Percentiles rank a stretch among this genome's conserved stretches.
These are phyloP conservation scores for Diarsia dahlii DNA, from an alignment of 2,888 invertebrate species.

Conservation along the genomic window DNA sequence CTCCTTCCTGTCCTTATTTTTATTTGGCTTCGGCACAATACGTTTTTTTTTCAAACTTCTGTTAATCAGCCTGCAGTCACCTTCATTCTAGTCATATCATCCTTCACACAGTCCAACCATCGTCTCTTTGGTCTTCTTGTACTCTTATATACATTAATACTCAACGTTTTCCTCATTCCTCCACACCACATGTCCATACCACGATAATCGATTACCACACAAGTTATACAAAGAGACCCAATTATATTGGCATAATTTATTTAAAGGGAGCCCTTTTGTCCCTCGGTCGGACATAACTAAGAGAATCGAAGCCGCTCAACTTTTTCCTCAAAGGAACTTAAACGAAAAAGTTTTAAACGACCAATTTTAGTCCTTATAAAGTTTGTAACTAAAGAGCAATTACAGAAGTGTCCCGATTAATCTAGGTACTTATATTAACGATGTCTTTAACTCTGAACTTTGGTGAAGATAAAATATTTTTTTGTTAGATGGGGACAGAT, in stretches of 20 bases:
- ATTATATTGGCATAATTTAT: slow-evolving; percentile 12
- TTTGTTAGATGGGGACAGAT: background rate
- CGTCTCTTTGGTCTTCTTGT: too few relatives aligned
- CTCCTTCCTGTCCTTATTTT: too few relatives aligned
- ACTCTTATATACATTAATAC: too few relatives aligned
- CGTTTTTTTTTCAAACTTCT: too few relatives aligned
- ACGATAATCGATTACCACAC: too few relatives aligned
- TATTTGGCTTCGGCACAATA: too few relatives aligned
- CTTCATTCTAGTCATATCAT: too few relatives aligned
- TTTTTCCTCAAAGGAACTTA: slow-evolving; percentile 15
- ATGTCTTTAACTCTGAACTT: background rate
- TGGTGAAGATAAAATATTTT: background rate
- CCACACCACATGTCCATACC: too few relatives aligned
- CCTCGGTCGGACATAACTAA: slow-evolving; percentile 1
- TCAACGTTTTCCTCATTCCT: too few relatives aligned
- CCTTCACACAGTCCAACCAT: too few relatives aligned
- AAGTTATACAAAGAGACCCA: too few relatives aligned
- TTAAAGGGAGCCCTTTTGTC: background rate
- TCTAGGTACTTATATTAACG: background rate
- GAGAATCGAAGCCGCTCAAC: slow-evolving; percentile 10
- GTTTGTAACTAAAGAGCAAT: slow-evolving; percentile 18
- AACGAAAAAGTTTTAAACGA: slow-evolving; percentile 39
- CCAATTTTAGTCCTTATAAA: slow-evolving; percentile 23
- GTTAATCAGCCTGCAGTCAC: too few relatives aligned
- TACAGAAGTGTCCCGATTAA: background rate